Percentiles rank a stretch among this genome's conserved stretches.
These are phyloP conservation scores for Brachionus rotundiformis DNA, from an alignment of 1,140 invertebrate genomes.

Conservation along the genomic window DNA sequence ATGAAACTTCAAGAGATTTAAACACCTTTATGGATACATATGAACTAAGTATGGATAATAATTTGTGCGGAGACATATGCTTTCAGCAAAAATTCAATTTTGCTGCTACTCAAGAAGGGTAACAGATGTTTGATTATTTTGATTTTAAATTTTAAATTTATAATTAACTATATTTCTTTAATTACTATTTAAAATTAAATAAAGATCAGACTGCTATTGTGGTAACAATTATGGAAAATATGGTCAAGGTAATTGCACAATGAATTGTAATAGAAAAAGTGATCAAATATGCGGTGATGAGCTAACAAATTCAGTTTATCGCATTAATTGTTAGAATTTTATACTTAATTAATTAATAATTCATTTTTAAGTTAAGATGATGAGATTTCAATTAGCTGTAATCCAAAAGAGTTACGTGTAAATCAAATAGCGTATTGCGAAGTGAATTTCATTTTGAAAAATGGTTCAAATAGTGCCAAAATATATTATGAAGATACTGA, in stretches of 20 bases:
- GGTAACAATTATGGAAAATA: neutral
- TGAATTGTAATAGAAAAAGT: neutral
- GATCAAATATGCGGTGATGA: neutral
- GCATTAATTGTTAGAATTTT: conserved; percentile 13
- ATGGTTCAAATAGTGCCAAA: neutral
- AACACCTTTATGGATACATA: neutral
- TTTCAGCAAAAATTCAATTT: neutral
- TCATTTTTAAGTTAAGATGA: neutral
- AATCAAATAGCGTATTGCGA: neutral
- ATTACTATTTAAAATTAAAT: neutral
- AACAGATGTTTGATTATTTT: no score
- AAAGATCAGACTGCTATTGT: neutral
- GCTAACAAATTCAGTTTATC: neutral
- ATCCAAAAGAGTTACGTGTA: neutral
- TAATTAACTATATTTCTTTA: no score
- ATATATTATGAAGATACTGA: neutral
- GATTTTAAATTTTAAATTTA: no score
- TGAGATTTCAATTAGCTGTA: neutral
- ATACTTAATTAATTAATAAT: neutral
- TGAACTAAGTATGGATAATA: neutral
- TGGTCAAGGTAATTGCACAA: neutral
- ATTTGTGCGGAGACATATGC: conserved; percentile 2
- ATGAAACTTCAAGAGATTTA: neutral
- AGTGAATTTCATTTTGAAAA: neutral
- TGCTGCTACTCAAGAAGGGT: neutral